A percentile compares a stretch with the other conserved stretches of the same genome.
Evolutionary conservation across 1,140 invertebrate genomes (phyloP).

Genomic region (Streblospio benedicti): DNA sequence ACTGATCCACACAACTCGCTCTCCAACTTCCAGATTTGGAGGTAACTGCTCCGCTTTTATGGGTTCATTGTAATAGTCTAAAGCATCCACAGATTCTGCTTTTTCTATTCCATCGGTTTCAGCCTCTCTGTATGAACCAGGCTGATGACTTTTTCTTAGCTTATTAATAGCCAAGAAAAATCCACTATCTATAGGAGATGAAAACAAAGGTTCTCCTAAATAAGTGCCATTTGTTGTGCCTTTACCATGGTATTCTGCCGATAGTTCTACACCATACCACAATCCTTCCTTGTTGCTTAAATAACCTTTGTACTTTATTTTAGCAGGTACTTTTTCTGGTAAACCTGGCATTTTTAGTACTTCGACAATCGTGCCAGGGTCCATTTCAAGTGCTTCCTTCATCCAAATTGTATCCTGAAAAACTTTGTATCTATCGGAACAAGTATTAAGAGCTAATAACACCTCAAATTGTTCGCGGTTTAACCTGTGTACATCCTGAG

Average conservation of each 20-base stretch:
- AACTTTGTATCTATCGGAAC: conserved; percentile 11
- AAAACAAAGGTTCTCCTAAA: conserved; percentile 31
- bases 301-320: conserved; percentile 6
- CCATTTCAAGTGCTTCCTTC: conserved; percentile 4
- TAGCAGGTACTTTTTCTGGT: conserved; percentile 7
- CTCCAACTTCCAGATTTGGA: conserved; percentile 42
- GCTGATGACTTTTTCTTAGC: conserved; percentile 19
- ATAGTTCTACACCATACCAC: conserved; percentile 16
- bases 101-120: conserved; percentile 14
- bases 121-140: conserved; percentile 6
- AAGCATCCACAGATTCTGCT: no score
- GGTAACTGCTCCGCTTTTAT: background rate
- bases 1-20: conserved; percentile 53
- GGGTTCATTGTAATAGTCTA: conserved; percentile 7
- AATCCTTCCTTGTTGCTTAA: conserved; percentile 1
- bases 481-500: conserved; percentile 5
- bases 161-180: conserved; percentile 37
- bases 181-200: conserved; percentile 29
- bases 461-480: conserved; percentile 1
- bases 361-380: background rate
- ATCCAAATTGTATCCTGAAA: conserved; percentile 7
- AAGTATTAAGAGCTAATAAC: conserved; percentile 1
- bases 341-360: background rate
- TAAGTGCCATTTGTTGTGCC: conserved; percentile 36
- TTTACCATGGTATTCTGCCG: conserved; percentile 24